Conservation (phyloP, 2,113 vertebrate genomes). For the Saccopteryx bilineata region DNA sequence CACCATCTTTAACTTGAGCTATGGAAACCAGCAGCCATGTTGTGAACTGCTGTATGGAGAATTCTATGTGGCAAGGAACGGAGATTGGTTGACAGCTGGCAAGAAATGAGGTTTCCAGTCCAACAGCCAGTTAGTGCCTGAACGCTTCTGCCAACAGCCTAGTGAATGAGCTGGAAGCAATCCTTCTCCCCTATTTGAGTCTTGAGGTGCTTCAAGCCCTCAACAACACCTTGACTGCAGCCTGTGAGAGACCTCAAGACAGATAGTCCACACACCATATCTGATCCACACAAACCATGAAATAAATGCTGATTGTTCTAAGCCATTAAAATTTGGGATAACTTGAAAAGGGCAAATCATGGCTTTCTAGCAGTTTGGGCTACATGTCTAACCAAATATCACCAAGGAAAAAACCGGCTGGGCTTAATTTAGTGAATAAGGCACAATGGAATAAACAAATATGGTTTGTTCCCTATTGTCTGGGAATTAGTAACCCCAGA, state of each 20-base stretch:
- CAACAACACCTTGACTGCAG: not conserved
- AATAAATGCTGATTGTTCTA: not conserved
- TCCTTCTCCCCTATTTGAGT: not conserved
- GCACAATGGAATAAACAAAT: slow-evolving; percentile 1
- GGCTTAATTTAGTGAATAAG: not conserved
- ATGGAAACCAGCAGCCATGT: not conserved
- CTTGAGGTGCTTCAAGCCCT: not conserved
- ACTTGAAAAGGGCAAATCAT: slow-evolving; percentile 25
- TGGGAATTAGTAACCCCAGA: not conserved
- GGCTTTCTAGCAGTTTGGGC: slow-evolving; percentile 35
- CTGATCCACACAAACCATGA: not conserved
- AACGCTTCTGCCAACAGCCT: not conserved
- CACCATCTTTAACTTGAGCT: not conserved
- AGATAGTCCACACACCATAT: not conserved
- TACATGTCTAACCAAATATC: not conserved
- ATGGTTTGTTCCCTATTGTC: not conserved
- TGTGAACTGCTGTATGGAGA: slow-evolving; percentile 13
- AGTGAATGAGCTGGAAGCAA: not conserved
- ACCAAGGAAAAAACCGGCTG: not conserved
- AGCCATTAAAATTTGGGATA: not conserved
- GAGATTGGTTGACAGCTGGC: not conserved
- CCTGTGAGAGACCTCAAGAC: not conserved
- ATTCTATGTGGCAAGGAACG: not conserved
- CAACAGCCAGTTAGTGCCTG: not conserved
- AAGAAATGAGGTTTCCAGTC: not conserved